These are phyloP conservation scores for Vicugna pacos DNA, from an alignment of 2,113 vertebrate species.

Conservation along the genomic window DNA sequence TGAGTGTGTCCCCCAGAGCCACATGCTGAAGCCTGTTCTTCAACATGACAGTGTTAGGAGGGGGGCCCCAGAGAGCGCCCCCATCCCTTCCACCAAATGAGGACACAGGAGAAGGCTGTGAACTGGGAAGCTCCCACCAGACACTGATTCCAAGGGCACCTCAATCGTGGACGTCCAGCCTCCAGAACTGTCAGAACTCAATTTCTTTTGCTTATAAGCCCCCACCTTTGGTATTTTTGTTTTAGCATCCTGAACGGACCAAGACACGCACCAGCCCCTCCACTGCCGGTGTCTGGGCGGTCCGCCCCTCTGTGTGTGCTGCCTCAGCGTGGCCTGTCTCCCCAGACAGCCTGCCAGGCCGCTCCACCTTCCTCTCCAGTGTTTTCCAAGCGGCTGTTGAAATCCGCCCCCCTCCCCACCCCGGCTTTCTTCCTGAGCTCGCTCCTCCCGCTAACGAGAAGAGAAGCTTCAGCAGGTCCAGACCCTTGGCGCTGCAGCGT, in stretches of 20 bases:
- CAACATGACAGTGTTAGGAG: not conserved
- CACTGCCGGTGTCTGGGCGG: not conserved
- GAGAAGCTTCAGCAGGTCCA: not conserved
- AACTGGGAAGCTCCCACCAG: not conserved
- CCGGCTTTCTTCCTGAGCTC: not conserved
- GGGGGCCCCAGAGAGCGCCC: not conserved
- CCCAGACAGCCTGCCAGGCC: not conserved
- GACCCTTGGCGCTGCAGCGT: not conserved
- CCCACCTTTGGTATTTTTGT: not conserved
- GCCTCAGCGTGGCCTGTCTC: not conserved
- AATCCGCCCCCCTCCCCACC: not conserved
- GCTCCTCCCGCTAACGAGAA: not conserved
- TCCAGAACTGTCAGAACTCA: not conserved
- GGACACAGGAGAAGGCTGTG: not conserved
- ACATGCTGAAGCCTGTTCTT: not conserved
- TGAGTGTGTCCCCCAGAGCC: not conserved
- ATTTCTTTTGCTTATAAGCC: not conserved
- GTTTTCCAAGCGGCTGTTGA: not conserved
- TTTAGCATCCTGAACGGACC: not conserved
- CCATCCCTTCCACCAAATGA: not conserved
- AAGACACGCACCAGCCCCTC: not conserved
- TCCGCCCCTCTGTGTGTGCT: not conserved
- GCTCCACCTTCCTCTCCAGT: not conserved
- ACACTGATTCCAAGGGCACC: not conserved
- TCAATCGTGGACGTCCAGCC: not conserved